phyloP scores from a whole-genome alignment of 2,113 vertebrate species.

The Diadophis punctatus region DNA sequence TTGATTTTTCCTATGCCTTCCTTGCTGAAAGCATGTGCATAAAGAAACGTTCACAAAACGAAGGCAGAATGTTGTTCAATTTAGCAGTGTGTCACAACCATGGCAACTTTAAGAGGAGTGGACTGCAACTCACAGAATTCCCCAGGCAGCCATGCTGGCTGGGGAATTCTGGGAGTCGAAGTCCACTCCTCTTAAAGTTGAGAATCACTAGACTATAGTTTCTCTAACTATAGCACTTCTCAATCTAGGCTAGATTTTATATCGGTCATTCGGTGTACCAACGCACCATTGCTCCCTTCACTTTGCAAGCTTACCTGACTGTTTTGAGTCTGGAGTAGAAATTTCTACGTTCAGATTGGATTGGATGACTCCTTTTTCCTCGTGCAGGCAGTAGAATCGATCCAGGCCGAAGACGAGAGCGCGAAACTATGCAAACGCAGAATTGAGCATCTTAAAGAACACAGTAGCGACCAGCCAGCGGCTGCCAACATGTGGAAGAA shows the following conservation, averaged over 20 bases:
- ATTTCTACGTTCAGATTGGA: neutral
- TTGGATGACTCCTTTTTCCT: neutral
- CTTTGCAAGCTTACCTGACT: neutral
- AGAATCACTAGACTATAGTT: neutral
- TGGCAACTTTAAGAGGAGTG: too few relatives aligned
- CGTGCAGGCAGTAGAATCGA: slow-evolving; percentile 89
- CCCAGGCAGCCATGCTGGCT: neutral
- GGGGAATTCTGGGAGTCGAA: neutral
- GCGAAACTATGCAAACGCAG: slow-evolving; percentile 95
- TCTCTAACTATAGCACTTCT: neutral
- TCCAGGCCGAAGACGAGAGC: slow-evolving; percentile 97
- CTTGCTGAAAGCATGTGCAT: neutral
- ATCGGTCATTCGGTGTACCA: neutral
- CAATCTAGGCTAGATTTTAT: neutral
- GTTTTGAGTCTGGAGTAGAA: neutral
- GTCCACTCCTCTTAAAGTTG: neutral
- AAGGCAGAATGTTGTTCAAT: neutral
- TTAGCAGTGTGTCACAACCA: too few relatives aligned
- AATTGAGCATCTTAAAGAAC: slow-evolving; percentile 96
- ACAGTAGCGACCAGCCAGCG: slow-evolving; percentile 92
- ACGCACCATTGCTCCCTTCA: neutral
- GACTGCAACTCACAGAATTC: too few relatives aligned
- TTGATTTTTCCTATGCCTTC: neutral
- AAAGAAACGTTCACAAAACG: neutral
- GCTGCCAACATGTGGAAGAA: slow-evolving; percentile 95